Base-by-base conservation (phyloP, 2,888 invertebrate species). In the Xanthorhoe spadicearia region DNA sequence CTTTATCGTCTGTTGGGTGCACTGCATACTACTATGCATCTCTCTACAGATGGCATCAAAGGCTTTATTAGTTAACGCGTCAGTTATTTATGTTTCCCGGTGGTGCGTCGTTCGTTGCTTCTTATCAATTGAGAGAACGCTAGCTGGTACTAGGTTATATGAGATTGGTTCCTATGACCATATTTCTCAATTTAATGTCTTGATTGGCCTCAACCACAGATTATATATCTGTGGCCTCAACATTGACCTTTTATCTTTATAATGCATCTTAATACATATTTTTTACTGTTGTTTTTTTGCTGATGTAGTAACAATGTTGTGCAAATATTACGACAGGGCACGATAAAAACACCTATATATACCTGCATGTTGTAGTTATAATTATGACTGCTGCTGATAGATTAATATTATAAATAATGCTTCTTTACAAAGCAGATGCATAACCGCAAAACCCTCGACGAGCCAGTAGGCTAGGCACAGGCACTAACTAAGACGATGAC, bases 221-320 rank as follows among this genome's bases (percentile, higher is more conserved):
- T n/a, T n/a, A n/a, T n/a, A n/a, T n/a, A n/a, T n/a, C n/a, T n/a
- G n/a, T 23, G 61, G 46, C 19, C 51, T 49, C 60, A 55, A 18
- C 60, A 61, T 56, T 61, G 55, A 65, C 35, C 60, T 60, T 28
- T 54, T 59, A 28, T 64, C 43, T 38, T 6, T 7, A 38, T 28
- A 28, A 19, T 59, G 23, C 9, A 10, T 43, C 15, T 23, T 23
- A 51, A 51, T 50, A 35, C 52, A 28, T 17, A 46, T n/a, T 15
- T 15, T 1, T 1, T 15, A 7, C 17, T 17, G 48, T 48, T 17
- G 7, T 17, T 7, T 17, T 48, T 15, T 48, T 15, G 15, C 17
- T 48, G 6, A 48, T 13, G 13, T 15, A 48, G 7, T 15, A 17
- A 15, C 15, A 7, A 48, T 17, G 48, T 17, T 48, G 6, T 48